A percentile compares a stretch with the other conserved stretches of the same genome.
Evolutionary conservation across 2,113 vertebrate species (phyloP).

Genomic region (Greenwoodochromis staneri): DNA sequence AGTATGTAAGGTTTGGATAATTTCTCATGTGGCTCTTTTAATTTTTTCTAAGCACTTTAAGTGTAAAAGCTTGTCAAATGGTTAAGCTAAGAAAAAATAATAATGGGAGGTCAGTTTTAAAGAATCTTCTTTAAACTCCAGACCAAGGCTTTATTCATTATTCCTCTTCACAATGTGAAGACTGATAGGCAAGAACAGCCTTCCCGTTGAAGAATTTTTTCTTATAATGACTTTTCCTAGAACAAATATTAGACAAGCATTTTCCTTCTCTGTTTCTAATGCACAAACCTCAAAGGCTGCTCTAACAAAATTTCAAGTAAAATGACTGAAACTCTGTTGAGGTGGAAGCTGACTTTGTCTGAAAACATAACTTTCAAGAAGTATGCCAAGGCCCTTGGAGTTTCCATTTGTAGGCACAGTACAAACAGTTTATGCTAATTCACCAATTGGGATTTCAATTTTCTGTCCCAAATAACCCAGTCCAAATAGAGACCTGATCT

Average conservation of each 20-base stretch:
- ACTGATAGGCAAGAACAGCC: background rate
- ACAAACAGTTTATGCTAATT: background rate
- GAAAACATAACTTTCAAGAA: background rate
- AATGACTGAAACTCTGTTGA: background rate
- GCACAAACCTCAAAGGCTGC: background rate
- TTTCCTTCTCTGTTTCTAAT: background rate
- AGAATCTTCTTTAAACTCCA: background rate
- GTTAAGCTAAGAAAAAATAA: background rate
- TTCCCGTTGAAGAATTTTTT: background rate
- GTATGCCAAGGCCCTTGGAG: background rate
- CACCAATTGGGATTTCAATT: background rate
- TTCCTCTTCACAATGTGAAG: background rate
- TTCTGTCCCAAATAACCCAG: background rate
- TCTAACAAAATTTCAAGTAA: background rate
- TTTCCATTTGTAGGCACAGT: background rate
- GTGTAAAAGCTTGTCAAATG: background rate
- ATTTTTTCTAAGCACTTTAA: background rate
- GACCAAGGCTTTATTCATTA: background rate
- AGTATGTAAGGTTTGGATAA: background rate
- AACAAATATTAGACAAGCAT: background rate
- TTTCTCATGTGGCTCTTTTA: background rate
- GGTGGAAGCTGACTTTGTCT: background rate
- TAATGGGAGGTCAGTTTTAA: background rate
- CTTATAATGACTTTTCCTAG: background rate
- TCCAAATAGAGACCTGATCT: background rate